Conservation (phyloP, 2,888 invertebrate species). For the Patella pellucida region DNA sequence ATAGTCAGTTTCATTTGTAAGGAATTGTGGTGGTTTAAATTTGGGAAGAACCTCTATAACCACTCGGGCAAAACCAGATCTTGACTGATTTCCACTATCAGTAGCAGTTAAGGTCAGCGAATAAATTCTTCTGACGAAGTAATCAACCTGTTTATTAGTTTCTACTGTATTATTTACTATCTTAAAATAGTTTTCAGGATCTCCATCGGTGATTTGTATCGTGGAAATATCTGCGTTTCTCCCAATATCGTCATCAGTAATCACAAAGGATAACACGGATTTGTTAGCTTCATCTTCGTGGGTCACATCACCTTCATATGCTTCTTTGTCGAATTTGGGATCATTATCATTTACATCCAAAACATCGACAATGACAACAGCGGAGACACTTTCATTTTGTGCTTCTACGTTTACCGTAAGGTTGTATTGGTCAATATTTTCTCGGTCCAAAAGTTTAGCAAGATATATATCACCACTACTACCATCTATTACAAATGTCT, state of each 20-base stretch:
- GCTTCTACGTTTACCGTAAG: constrained; percentile 39
- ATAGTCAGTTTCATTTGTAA: neutral
- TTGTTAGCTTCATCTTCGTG: constrained; percentile 90
- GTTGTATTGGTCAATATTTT: constrained; percentile 72
- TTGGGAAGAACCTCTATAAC: constrained; percentile 43
- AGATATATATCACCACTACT: constrained; percentile 87
- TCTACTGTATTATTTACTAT: constrained; percentile 32
- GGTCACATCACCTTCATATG: constrained; percentile 79
- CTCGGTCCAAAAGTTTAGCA: constrained; percentile 85
- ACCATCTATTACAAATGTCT: constrained; percentile 5
- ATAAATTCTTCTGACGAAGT: constrained; percentile 41
- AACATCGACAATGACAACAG: constrained; percentile 85
- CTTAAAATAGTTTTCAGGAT: constrained; percentile 39
- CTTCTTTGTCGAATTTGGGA: constrained; percentile 81
- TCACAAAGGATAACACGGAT: constrained; percentile 84
- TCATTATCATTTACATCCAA: constrained; percentile 85
- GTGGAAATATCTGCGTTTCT: constrained; percentile 82
- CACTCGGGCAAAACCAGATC: constrained; percentile 38
- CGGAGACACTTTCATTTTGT: constrained; percentile 76
- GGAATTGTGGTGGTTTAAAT: constrained; percentile 39
- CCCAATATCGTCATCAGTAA: constrained; percentile 87
- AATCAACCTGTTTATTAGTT: constrained; percentile 38
- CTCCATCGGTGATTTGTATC: constrained; percentile 76
- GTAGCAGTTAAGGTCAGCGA: constrained; percentile 40
- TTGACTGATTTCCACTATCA: constrained; percentile 38